These are phyloP conservation scores for Drosophila formosana DNA, from an alignment of 2,888 invertebrate genomes.

Conservation along the genomic window DNA sequence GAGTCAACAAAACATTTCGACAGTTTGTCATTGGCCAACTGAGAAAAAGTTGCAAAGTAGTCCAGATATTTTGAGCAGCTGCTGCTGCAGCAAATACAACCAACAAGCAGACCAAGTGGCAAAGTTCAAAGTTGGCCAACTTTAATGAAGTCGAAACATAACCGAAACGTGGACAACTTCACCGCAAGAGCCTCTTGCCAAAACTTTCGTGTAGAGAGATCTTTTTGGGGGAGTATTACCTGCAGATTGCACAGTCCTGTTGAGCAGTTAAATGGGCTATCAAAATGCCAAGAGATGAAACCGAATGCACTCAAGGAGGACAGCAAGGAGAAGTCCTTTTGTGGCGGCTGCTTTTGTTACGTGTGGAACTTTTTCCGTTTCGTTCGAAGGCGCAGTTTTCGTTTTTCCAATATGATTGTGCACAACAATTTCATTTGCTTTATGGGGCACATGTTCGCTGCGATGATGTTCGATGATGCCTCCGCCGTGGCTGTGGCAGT, in stretches of 20 bases:
- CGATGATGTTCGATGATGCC: conserved; percentile 46
- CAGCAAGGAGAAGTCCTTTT: neutral
- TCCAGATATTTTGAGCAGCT: conserved; percentile 47
- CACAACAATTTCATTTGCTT: conserved; percentile 78
- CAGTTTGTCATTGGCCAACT: conserved; percentile 54
- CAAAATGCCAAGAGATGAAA: conserved; percentile 24
- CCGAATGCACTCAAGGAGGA: conserved; percentile 16
- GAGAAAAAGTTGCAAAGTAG: conserved; percentile 41
- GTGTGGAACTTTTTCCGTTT: conserved; percentile 84
- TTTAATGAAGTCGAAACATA: conserved; percentile 60
- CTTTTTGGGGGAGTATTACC: conserved; percentile 34
- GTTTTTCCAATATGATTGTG: conserved; percentile 83
- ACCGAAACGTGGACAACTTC: conserved; percentile 11
- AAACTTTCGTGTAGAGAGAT: conserved; percentile 25
- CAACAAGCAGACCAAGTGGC: conserved; percentile 26
- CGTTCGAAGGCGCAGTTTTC: conserved; percentile 83
- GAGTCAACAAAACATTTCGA: conserved; percentile 47
- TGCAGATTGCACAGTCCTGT: conserved; percentile 23
- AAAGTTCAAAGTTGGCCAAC: conserved; percentile 59
- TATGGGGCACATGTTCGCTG: conserved; percentile 84
- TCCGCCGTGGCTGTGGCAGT: conserved; percentile 46
- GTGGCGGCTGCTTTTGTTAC: conserved; percentile 68
- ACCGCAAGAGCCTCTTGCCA: neutral
- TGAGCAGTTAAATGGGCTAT: neutral
- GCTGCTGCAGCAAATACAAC: conserved; percentile 44